phyloP scores from a whole-genome alignment of 1,140 invertebrate species.

The Copidosoma floridanum region DNA sequence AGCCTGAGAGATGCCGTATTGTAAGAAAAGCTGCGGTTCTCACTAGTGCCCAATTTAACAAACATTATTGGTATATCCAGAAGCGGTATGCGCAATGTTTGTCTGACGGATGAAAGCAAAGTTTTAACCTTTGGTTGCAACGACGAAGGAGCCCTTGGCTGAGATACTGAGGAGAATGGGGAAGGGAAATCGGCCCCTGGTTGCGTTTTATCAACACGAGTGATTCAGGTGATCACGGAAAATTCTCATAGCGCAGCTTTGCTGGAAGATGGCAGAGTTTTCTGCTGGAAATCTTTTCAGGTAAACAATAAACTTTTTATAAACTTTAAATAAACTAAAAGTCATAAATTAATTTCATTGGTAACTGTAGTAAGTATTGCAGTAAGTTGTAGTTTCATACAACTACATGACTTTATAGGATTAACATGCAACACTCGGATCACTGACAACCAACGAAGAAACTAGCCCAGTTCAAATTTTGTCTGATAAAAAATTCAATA shows the following conservation, averaged over 20 bases:
- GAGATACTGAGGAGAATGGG: conserved; percentile 69
- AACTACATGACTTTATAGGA: too few species aligned
- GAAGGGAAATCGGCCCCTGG: conserved; percentile 70
- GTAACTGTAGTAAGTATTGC: conserved; percentile 50
- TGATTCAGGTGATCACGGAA: conserved; percentile 80
- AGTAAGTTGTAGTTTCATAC: too few species aligned
- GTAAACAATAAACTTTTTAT: conserved; percentile 50
- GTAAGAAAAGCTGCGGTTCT: conserved; percentile 73
- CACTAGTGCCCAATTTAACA: conserved; percentile 63
- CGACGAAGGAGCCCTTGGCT: conserved; percentile 89
- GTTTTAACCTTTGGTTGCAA: conserved; percentile 92
- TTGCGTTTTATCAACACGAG: conserved; percentile 65
- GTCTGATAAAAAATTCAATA: conserved; percentile 60
- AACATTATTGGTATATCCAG: conserved; percentile 74
- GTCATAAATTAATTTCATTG: too few species aligned
- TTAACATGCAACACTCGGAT: too few species aligned
- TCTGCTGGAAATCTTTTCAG: conserved; percentile 86
- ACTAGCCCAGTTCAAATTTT: too few species aligned
- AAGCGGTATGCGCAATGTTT: conserved; percentile 92
- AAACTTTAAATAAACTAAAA: background rate
- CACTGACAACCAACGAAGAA: too few species aligned
- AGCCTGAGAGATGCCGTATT: conserved; percentile 82
- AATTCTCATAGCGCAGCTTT: conserved; percentile 92
- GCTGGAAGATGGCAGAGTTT: conserved; percentile 80
- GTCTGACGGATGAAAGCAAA: conserved; percentile 76